phyloP scores from a whole-genome alignment of 2,888 invertebrate species.

The Polia nebulosa region DNA sequence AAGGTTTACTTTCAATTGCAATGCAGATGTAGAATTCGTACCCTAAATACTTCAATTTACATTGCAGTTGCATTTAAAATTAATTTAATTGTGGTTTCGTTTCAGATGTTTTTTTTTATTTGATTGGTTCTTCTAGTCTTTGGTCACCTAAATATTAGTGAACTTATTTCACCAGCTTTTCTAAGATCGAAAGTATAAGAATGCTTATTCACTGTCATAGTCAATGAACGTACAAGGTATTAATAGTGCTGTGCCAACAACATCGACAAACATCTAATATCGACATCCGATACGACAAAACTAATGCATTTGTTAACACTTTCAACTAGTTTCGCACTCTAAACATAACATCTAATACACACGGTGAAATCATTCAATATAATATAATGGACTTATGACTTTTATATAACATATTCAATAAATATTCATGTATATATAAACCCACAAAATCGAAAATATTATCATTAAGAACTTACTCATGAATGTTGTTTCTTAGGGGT shows the following conservation, averaged over 20 bases:
- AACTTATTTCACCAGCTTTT: neutral
- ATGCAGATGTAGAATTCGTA: neutral
- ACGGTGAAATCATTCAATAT: constrained; percentile 25
- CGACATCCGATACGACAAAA: constrained; percentile 47
- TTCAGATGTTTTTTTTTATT: neutral
- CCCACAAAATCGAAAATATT: constrained; percentile 23
- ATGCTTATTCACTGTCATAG: neutral
- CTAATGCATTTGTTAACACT: constrained; percentile 39
- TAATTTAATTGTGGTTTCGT: neutral
- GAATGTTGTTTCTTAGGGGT: constrained; percentile 41
- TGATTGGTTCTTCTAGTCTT: neutral
- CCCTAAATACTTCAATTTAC: neutral
- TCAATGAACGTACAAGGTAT: constrained; percentile 7
- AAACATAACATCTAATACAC: constrained; percentile 22
- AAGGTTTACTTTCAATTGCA: neutral
- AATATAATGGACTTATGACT: constrained; percentile 7
- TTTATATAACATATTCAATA: neutral
- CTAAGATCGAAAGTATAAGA: neutral
- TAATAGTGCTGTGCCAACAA: constrained; percentile 51
- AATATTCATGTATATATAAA: constrained; percentile 9
- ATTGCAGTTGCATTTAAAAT: neutral
- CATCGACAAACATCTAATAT: constrained; percentile 55
- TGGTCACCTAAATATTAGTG: neutral
- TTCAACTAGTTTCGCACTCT: constrained; percentile 36
- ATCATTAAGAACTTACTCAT: constrained; percentile 34